Base-by-base conservation (phyloP, 2,797 vertebrate species). In the Hirundo rustica region DNA sequence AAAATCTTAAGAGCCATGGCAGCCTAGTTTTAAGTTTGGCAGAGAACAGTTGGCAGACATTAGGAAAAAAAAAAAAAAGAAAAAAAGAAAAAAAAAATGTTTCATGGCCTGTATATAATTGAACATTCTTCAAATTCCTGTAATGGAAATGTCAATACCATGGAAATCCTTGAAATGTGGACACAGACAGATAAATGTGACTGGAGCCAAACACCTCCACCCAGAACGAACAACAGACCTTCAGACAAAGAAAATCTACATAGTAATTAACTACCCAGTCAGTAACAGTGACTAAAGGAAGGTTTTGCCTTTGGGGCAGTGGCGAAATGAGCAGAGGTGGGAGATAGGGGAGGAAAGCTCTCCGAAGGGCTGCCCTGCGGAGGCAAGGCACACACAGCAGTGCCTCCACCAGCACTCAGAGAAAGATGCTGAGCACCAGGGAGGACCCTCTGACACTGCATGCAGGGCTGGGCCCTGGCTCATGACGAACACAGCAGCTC, bases 71-170 rank as follows among this genome's bases (percentile, higher is more conserved):
- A 76, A 53, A 93, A 86, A 6, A 6, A 18, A 53, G 29, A 34
- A 32, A 11, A 13, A 15, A 30, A 75, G 77, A 48, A 77, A 96
- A 81, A 86, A 97, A 97, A 68, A 92, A 97, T 73, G 60, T 93
- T 96, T 88, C 94, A 94, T 94, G 87, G 76, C 72, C 86, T 96
- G 51, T 86, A 93, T 94, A 88, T 96, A 95, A 97, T 73, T 96
- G 87, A 97, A 96, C 64, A 92, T 96, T 97, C 76, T 95, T 97
- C 78, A 96, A 92, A 96, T 97, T 97, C 95, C 93, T 97, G 88
- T 91, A 91, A 96, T 77, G 82, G 92, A 97, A 98, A 96, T 95
- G 95, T 96, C 95, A 97, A 95, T 97, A 95, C 88, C 89, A 96
- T 91, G 77, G 92, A 96, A 96, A 97, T 93, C 85, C 90, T 96